These are phyloP conservation scores for Drosophila santomea DNA, from an alignment of 1,140 invertebrate species.

Conservation along the genomic window DNA sequence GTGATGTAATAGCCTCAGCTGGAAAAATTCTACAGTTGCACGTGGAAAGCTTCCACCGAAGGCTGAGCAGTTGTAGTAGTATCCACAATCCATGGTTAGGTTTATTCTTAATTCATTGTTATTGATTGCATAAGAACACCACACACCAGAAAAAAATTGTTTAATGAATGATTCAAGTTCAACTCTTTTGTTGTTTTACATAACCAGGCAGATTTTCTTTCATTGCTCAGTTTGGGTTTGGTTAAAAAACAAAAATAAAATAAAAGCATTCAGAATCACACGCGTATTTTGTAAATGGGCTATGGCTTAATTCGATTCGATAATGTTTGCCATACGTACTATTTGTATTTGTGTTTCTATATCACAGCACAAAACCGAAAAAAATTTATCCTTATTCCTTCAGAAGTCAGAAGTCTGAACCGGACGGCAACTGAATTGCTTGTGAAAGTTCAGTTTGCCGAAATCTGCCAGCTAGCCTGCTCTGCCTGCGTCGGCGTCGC, in stretches of 20 bases:
- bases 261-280: constrained; percentile 10
- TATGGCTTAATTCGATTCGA: constrained; percentile 3
- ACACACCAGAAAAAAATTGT: constrained; percentile 45
- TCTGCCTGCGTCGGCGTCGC: constrained; percentile 35
- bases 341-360: constrained; percentile 75
- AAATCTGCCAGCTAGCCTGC: constrained; percentile 63
- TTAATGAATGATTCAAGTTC: constrained; percentile 12
- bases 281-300: constrained; percentile 14
- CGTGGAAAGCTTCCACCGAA: constrained; percentile 36
- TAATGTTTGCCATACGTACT: constrained; percentile 67
- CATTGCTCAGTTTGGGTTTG: neutral
- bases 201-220: constrained; percentile 29
- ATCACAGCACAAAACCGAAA: constrained; percentile 83
- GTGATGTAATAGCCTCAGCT: constrained; percentile 68
- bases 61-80: constrained; percentile 24
- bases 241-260: constrained; percentile 1
- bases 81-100: constrained; percentile 16
- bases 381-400: constrained; percentile 81
- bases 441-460: constrained; percentile 57
- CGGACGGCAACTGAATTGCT: constrained; percentile 82
- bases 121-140: constrained; percentile 63
- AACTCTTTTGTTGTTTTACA: constrained; percentile 36
- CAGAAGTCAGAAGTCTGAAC: constrained; percentile 78
- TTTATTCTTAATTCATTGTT: constrained; percentile 21
- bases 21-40: constrained; percentile 40